Evolutionary conservation across 2,888 invertebrate genomes (phyloP), one percentile per base, ranked within the genome.

Genomic region (Lycaena phlaeas): DNA sequence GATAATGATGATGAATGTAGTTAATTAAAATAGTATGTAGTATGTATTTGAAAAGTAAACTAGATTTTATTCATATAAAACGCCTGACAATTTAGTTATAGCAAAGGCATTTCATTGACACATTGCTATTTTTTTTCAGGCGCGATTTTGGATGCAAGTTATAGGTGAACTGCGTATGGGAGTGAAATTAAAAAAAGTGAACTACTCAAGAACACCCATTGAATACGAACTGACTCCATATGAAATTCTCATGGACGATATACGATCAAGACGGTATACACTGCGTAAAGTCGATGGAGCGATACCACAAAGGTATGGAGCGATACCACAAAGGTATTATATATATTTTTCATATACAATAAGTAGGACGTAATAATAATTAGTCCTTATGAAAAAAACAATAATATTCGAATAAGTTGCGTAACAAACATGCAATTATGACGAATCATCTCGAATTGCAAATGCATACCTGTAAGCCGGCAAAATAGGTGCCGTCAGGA

Each of bases 241-340:
- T 66, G 97, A 98, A 84, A 96, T 96, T 64, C 88, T 98, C 42
- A 95, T 98, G 93, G 95, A 97, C 68, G 97, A 98, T 67, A 97
- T 98, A 62, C 87, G 96, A 56, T 91, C 94, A 46, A 90, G 94
- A 68, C 88, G 96, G 65, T 97, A 95, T 84, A 94, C 92, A 62
- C 86, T 97, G 56, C 90, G 93, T 67, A 96, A 96, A 86, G 90
- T 94, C 26, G 93, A 94, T 67, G 94, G 94, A 36, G 89, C 91
- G 72, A 89, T 94, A 62, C 92, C 92, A 43, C 90, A 87, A 40
- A 88, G 85, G 68, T 81, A 94, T 67, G 94, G 94, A 36, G 89
- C 91, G 72, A 89, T 94, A 62, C 92, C 92, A 43, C 90, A 87
- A 40, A 88, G 85, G 68, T 81, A n/a, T n/a, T n/a, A n/a, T n/a